A percentile compares a stretch with the other conserved stretches of the same genome.
These are phyloP conservation scores for Salticus scenicus DNA, from an alignment of 2,888 invertebrate species.

Conservation along the genomic window DNA sequence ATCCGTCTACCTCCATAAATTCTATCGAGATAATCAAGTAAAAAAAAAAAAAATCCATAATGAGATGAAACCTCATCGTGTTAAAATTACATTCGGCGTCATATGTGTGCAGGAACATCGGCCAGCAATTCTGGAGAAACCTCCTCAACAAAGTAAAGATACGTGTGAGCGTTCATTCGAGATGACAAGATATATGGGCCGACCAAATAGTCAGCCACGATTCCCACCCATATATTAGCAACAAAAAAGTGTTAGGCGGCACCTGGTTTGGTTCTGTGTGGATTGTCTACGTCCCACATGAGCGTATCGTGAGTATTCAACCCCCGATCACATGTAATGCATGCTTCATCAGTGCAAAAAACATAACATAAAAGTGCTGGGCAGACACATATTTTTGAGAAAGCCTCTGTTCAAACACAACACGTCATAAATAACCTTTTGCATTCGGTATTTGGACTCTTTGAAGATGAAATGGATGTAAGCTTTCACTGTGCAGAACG, in stretches of 20 bases:
- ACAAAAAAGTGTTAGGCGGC: background rate
- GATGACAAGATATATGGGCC: background rate
- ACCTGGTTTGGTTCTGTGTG: slow-evolving; percentile 10
- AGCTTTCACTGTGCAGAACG: background rate
- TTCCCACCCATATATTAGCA: slow-evolving; percentile 25
- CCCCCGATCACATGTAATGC: slow-evolving; percentile 13
- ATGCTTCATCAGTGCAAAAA: slow-evolving; percentile 2
- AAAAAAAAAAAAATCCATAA: slow-evolving; percentile 5
- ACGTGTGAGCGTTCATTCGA: slow-evolving; percentile 22
- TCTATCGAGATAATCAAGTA: slow-evolving; percentile 8
- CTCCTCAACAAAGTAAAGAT: slow-evolving; percentile 23
- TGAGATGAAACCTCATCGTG: background rate
- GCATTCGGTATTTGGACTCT: background rate
- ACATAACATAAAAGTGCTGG: background rate
- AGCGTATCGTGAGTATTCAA: slow-evolving; percentile 9
- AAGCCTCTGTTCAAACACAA: slow-evolving; percentile 18
- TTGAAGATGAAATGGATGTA: background rate
- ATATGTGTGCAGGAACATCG: background rate
- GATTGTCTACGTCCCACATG: slow-evolving; percentile 18
- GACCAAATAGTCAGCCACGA: slow-evolving; percentile 18
- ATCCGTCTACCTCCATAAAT: too few relatives aligned
- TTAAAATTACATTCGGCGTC: slow-evolving; percentile 17
- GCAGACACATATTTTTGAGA: background rate
- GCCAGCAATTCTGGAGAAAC: slow-evolving; percentile 3
- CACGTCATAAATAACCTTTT: slow-evolving; percentile 3